Evolutionary conservation across 2,888 invertebrate species (phyloP), one percentile per base, ranked within the genome.

Genomic region (Fissipunctia ypsillon): DNA sequence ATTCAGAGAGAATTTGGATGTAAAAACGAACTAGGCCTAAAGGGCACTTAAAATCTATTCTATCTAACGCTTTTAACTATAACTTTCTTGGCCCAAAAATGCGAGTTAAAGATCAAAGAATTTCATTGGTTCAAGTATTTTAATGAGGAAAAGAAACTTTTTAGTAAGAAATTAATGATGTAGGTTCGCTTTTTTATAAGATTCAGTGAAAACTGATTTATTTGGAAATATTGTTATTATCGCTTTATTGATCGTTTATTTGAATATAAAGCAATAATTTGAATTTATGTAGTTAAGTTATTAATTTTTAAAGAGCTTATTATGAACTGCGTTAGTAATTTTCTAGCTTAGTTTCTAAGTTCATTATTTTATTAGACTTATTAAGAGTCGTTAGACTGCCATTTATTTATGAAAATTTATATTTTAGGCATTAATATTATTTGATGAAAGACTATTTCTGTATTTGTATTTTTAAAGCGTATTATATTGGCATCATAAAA

Each of bases 401-500:
- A 87, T 87, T 87, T 87, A 87, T 87, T 85, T 87, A 87, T 87
- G 82, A 85, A 73, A 74, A 74, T 19, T 57, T 67, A 65, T 81
- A 76, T 79, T 87, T 81, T 85, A 85, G 85, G 59, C 76, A 70
- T 81, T 82, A 80, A 76, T 74, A 71, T 81, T 81, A 87, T 82
- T 81, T 73, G 57, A 69, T 72, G 60, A 73, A 80, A 79, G 79
- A 84, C 80, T 79, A 81, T 76, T 68, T 66, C 73, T 81, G 75
- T 79, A 88, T 82, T 85, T 82, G 52, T 76, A 66, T 71, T 83
- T 72, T 64, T 69, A 38, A 65, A 68, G 61, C 63, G 12, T 84
- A 43, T 67, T 75, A 52, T 54, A 71, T 71, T 86, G 84, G 76
- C 78, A 77, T 79, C 61, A 75, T 45, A 38, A 25, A 75, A 78